These are phyloP conservation scores for Bungarus multicinctus DNA, from an alignment of 2,113 vertebrate species.

Conservation along the genomic window DNA sequence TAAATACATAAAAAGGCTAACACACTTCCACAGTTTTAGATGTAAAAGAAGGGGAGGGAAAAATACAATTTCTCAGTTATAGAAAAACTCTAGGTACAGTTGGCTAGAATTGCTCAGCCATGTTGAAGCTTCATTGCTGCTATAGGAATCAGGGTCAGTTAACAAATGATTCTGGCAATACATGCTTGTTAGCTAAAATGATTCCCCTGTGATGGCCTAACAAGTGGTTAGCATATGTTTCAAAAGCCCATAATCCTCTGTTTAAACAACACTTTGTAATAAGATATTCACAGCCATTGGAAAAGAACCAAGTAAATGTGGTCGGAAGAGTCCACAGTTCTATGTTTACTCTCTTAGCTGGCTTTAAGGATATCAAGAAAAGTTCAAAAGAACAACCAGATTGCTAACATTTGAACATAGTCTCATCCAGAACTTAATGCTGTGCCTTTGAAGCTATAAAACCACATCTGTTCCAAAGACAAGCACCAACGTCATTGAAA, in stretches of 20 bases:
- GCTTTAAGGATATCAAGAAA: constrained; percentile 60
- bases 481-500: constrained; percentile 37
- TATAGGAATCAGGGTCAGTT: constrained; percentile 28
- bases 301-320: constrained; percentile 66
- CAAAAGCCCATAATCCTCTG: constrained; percentile 65
- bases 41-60: background rate
- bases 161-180: constrained; percentile 47
- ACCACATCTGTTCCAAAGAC: constrained; percentile 55
- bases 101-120: background rate
- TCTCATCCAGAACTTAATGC: constrained; percentile 52
- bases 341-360: constrained; percentile 66
- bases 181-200: constrained; percentile 49
- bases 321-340: constrained; percentile 61
- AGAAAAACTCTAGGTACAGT: background rate
- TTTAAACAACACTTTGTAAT: constrained; percentile 70
- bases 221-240: constrained; percentile 62
- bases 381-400: constrained; percentile 54
- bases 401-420: constrained; percentile 50
- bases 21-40: background rate
- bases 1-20: background rate
- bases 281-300: constrained; percentile 62
- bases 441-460: constrained; percentile 53
- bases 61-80: background rate
- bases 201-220: constrained; percentile 50
- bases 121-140: background rate